Conservation (phyloP, 2,888 invertebrate species). For the Yponomeuta malinellus region DNA sequence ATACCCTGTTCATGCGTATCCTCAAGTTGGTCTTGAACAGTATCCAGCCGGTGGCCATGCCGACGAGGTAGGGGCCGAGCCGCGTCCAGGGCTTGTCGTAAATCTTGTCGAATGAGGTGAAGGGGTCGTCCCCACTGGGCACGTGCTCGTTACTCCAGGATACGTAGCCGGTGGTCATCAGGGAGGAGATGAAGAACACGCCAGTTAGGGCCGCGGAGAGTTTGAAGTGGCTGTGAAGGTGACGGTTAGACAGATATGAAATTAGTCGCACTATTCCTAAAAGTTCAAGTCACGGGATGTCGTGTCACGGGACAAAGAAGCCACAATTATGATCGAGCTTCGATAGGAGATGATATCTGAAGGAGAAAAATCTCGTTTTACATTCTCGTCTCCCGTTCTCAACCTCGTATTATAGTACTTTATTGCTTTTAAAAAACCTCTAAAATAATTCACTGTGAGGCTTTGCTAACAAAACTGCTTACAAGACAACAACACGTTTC, state of each 20-base stretch:
- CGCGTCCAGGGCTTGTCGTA: constrained; percentile 94
- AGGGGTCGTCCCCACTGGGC: constrained; percentile 86
- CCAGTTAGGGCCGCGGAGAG: constrained; percentile 80
- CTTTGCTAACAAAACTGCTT: too few species aligned
- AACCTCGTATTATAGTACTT: too few species aligned
- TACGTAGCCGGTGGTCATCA: constrained; percentile 86
- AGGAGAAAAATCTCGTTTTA: not conserved
- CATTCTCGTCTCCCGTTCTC: too few species aligned
- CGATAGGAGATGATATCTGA: too few species aligned
- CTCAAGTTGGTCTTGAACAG: constrained; percentile 88
- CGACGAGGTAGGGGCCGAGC: constrained; percentile 88
- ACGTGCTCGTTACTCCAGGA: constrained; percentile 87
- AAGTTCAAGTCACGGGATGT: too few species aligned
- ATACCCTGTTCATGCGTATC: constrained; percentile 82
- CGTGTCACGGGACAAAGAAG: too few species aligned
- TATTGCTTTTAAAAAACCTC: too few species aligned
- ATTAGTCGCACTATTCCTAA: too few species aligned
- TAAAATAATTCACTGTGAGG: too few species aligned
- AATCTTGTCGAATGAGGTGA: constrained; percentile 90
- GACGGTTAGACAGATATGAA: not conserved
- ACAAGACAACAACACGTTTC: too few species aligned
- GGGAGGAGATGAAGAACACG: constrained; percentile 83
- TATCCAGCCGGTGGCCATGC: constrained; percentile 89
- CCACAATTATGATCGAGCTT: too few species aligned
- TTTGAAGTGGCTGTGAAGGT: constrained; percentile 80